These are phyloP conservation scores for Sabatieria punctata DNA, from an alignment of 2,888 invertebrate genomes.

Conservation along the genomic window DNA sequence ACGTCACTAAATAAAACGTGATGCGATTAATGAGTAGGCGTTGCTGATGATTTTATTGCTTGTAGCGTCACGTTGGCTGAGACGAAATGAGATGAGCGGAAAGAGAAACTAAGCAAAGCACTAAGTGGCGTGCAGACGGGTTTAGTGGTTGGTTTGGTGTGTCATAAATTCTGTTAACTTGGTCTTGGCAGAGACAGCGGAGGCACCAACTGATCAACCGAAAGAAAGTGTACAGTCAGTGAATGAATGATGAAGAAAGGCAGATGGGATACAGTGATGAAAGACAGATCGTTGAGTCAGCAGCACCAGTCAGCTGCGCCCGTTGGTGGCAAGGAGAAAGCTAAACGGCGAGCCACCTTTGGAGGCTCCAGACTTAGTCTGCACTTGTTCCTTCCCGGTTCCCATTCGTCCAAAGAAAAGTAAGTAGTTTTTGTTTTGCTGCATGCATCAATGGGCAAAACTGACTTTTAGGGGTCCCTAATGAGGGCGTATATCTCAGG, in stretches of 20 bases:
- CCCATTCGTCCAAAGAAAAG: constrained; percentile 6
- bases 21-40: background rate
- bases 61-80: background rate
- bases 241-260: too few relatives aligned
- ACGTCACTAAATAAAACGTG: too few relatives aligned
- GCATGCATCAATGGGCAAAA: background rate
- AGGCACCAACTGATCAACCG: background rate
- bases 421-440: background rate
- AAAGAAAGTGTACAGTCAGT: background rate
- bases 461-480: too few relatives aligned
- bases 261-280: too few relatives aligned
- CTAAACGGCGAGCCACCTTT: constrained; percentile 3
- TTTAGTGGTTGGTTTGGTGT: background rate
- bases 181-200: background rate
- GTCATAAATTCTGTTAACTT: background rate
- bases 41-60: background rate
- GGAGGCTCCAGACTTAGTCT: constrained; percentile 14
- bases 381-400: constrained; percentile 10
- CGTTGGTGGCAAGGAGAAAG: background rate
- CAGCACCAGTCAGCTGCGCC: background rate
- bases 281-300: background rate
- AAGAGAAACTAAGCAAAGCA: background rate
- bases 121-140: too few relatives aligned
- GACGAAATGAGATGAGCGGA: background rate
- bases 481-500: too few relatives aligned